phyloP scores from a whole-genome alignment of 1,140 invertebrate species.

The Sycophaga agraensis region DNA sequence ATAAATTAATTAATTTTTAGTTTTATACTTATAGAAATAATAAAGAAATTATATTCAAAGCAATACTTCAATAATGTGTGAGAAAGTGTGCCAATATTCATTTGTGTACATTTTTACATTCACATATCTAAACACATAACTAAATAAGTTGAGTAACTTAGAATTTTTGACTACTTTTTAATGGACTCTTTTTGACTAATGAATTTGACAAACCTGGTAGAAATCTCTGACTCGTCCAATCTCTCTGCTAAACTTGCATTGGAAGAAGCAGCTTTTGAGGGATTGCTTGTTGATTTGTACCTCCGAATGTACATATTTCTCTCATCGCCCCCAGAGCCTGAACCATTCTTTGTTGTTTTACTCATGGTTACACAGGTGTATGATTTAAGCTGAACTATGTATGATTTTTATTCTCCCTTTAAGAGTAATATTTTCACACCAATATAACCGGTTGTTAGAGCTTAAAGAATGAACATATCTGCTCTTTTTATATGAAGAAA shows the following conservation, averaged over 20 bases:
- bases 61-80: no score
- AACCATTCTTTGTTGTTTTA: conserved; percentile 47
- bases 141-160: conserved; percentile 20
- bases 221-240: conserved; percentile 40
- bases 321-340: conserved; percentile 49
- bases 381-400: conserved; percentile 22
- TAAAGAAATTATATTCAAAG: no score
- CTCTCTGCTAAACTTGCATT: conserved; percentile 38
- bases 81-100: no score
- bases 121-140: conserved; percentile 1
- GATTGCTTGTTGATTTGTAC: conserved; percentile 39
- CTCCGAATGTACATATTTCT: conserved; percentile 46
- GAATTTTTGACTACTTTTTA: conserved; percentile 28
- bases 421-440: neutral
- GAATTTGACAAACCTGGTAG: conserved; percentile 47
- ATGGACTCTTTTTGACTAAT: conserved; percentile 32
- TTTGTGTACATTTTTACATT: no score
- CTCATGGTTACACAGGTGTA: conserved; percentile 34
- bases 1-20: no score
- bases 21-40: no score
- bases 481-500: conserved; percentile 18
- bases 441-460: conserved; percentile 16
- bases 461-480: conserved; percentile 3
- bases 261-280: conserved; percentile 38
- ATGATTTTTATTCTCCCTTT: conserved; percentile 4